Conservation (phyloP, 2,888 invertebrate species). For the Epinotia demarniana region DNA sequence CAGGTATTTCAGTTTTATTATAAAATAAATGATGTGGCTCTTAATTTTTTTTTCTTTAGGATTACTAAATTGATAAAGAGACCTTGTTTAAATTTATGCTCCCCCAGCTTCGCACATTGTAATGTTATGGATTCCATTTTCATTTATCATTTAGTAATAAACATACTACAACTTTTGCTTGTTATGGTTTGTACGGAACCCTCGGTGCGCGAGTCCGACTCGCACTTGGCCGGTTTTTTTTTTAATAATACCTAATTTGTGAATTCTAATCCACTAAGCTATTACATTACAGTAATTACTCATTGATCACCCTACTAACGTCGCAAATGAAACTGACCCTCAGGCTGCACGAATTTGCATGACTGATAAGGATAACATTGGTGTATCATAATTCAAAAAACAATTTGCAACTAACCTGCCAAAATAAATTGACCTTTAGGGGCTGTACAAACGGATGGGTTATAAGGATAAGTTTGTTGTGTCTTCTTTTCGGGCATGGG, state of each 20-base stretch:
- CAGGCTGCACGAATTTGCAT: neutral
- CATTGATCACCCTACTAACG: neutral
- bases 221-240: too few relatives aligned
- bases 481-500: constrained; percentile 43
- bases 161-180: too few relatives aligned
- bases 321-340: constrained; percentile 14
- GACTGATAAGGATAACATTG: constrained; percentile 11
- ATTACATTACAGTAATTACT: neutral
- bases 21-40: too few relatives aligned
- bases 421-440: constrained; percentile 24
- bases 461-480: constrained; percentile 26
- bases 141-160: too few relatives aligned
- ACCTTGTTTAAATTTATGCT: too few relatives aligned
- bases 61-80: too few relatives aligned
- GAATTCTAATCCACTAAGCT: neutral
- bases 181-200: too few relatives aligned
- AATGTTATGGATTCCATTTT: too few relatives aligned
- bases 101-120: too few relatives aligned
- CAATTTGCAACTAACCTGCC: neutral
- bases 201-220: too few relatives aligned
- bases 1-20: too few relatives aligned
- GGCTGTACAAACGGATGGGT: constrained; percentile 6
- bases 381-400: neutral
- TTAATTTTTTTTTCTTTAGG: too few relatives aligned
- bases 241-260: neutral